Conservation (phyloP, 1,140 invertebrate species). For the Ridgeia piscesae region DNA sequence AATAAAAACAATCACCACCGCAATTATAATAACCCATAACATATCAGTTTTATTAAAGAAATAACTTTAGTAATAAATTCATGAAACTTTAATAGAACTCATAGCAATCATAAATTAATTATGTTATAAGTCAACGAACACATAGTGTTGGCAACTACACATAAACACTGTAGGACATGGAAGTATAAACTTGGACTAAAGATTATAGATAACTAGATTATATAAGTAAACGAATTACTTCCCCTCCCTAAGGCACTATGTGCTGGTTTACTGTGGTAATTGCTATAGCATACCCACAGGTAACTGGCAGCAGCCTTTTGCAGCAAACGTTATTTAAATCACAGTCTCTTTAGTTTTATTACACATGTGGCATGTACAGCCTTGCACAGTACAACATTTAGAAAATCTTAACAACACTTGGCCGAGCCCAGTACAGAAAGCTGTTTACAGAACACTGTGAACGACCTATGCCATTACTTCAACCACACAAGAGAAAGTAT, state of each 20-base stretch:
- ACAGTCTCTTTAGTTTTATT: too few relatives aligned
- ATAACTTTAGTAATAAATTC: neutral
- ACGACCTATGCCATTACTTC: neutral
- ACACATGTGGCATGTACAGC: neutral
- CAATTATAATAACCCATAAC: neutral
- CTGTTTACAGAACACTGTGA: neutral
- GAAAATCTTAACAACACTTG: neutral
- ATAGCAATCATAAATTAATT: neutral
- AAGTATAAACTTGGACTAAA: neutral
- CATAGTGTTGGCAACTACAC: neutral
- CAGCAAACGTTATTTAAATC: too few relatives aligned
- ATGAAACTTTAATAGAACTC: neutral
- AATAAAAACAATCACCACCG: neutral
- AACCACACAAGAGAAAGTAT: neutral
- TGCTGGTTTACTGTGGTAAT: neutral
- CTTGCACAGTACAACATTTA: neutral
- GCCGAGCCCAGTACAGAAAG: neutral
- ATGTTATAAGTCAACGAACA: neutral
- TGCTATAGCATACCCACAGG: neutral
- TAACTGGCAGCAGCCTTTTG: too few relatives aligned
- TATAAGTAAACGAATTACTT: neutral
- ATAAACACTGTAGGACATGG: neutral
- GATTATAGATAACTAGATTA: neutral
- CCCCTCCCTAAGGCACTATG: neutral
- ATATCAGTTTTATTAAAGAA: neutral